phyloP scores from a whole-genome alignment of 2,888 invertebrate species.

The Zaprionus lineosus region DNA sequence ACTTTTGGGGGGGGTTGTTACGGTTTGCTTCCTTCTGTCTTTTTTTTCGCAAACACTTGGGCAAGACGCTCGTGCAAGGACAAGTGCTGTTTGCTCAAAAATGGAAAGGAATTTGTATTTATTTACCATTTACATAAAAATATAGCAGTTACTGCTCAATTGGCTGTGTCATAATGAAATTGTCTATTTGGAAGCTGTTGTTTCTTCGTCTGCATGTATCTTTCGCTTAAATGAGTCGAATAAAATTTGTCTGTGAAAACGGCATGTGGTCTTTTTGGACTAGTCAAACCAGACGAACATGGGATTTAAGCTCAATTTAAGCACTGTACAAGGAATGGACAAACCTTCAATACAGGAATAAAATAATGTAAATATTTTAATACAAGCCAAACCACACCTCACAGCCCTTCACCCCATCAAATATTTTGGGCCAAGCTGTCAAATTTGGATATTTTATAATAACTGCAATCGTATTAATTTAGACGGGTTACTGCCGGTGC shows the following conservation, averaged over 20 bases:
- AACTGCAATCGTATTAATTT: too few species aligned
- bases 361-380: too few species aligned
- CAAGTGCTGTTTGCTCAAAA: constrained; percentile 53
- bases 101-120: constrained; percentile 72
- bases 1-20: constrained; percentile 22
- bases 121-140: constrained; percentile 67
- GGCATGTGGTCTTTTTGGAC: too few species aligned
- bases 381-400: too few species aligned
- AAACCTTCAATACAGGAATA: too few species aligned
- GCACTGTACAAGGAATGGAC: too few species aligned
- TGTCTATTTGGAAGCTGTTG: constrained; percentile 16
- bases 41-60: constrained; percentile 46
- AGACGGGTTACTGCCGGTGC: too few species aligned
- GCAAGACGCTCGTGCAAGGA: constrained; percentile 37
- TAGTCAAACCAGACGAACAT: too few species aligned
- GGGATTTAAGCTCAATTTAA: too few species aligned
- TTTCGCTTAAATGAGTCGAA: constrained; percentile 47
- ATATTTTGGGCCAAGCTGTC: too few species aligned
- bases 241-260: constrained; percentile 26
- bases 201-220: constrained; percentile 10
- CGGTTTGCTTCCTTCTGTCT: constrained; percentile 11
- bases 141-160: constrained; percentile 69
- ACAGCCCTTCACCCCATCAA: too few species aligned
- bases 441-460: too few species aligned
- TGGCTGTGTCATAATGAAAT: constrained; percentile 63